Evolutionary conservation across 2,797 vertebrate genomes (phyloP).

Genomic region (Alauda arvensis): DNA sequence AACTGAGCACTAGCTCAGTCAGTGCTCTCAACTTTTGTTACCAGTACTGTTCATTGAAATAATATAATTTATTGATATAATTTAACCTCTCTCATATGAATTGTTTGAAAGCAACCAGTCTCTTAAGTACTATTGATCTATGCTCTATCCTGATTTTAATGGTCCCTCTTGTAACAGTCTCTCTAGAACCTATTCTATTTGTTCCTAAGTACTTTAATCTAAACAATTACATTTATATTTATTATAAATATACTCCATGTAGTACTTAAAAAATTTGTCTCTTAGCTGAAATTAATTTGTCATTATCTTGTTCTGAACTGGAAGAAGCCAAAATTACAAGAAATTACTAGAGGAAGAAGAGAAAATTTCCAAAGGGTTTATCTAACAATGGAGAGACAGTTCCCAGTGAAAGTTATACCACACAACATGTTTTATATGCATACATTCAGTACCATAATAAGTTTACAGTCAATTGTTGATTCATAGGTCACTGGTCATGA

Average conservation of each 20-base stretch:
- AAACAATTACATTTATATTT: slow-evolving; percentile 23
- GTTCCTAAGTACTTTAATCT: slow-evolving; percentile 6
- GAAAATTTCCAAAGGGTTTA: background rate
- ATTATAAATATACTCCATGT: slow-evolving; percentile 18
- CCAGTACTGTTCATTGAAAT: background rate
- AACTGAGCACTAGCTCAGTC: background rate
- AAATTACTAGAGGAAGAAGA: background rate
- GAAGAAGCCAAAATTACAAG: background rate
- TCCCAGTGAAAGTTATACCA: background rate
- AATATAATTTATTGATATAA: slow-evolving; percentile 45
- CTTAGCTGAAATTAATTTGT: slow-evolving; percentile 16
- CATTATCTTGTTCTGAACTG: slow-evolving; percentile 24
- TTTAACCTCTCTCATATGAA: slow-evolving; percentile 31
- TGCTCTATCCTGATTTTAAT: slow-evolving; percentile 28
- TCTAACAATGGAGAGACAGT: background rate
- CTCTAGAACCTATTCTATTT: slow-evolving; percentile 7
- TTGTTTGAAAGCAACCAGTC: slow-evolving; percentile 39
- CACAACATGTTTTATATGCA: background rate
- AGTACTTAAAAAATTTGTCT: slow-evolving; percentile 1
- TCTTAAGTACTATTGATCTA: slow-evolving; percentile 20
- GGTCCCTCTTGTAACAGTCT: background rate
- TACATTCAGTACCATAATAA: background rate
- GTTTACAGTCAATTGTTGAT: background rate
- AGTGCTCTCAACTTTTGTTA: background rate
- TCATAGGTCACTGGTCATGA: background rate